Evolutionary conservation across 2,888 invertebrate genomes (phyloP), one percentile per base, ranked within the genome.

Genomic region (Bembecia ichneumoniformis): DNA sequence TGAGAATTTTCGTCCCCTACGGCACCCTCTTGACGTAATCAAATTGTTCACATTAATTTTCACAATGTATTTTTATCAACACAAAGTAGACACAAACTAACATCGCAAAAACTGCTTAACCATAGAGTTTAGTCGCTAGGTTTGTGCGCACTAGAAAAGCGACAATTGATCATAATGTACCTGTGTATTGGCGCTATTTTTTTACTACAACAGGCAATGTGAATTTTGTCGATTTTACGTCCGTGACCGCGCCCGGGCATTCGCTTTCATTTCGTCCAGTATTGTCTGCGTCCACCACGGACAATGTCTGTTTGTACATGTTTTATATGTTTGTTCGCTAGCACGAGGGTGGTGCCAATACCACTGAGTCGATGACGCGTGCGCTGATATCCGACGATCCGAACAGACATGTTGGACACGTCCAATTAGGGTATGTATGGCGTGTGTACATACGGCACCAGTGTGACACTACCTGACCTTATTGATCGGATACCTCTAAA

Each of bases 361-460:
- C 94, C 90, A 95, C 95, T 88, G 96, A 96, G 89, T 96, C 96
- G 89, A 95, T 96, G 95, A 96, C 96, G 88, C 93, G 96, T 87
- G 95, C 96, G 88, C 93, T 96, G 89, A 96, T 96, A 88, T 94
- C 94, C 88, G 96, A 96, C 89, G 96, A 96, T 91, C 93, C 93
- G 88, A 93, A 94, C 89, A 92, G 93, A 89, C 92, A 94, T 88
- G 91, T 94, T 88, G 96, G 95, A 88, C 95, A 95, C 88, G 95
- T 96, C 87, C 96, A 96, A 89, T 91, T 96, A 89, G 96, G 96
- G 96, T 96, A 96, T 90, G 95, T 96, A 92, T 91, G 28, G 69
- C 71, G 74, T 75, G 74, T 77, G 76, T 77, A 80, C 77, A 81
- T 76, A 77, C 82, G 68, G 66, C 76, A 78, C 81, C 68, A 67